Evolutionary conservation across 2,113 vertebrate genomes (phyloP), one percentile per base, ranked within the genome.

Genomic region (Sebastes schlegelii): DNA sequence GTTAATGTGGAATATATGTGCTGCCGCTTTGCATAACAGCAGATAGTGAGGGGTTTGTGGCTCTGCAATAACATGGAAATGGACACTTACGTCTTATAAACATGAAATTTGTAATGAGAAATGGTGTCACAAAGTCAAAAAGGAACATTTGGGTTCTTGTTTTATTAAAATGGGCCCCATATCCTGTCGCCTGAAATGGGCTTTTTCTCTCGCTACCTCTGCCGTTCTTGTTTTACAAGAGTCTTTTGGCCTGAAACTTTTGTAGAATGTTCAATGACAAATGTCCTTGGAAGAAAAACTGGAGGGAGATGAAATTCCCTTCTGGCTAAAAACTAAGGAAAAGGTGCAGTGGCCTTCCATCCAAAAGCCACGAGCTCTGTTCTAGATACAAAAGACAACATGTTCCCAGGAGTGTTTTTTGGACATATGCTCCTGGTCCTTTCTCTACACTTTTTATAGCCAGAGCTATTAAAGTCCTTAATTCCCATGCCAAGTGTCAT

Each of bases 401-500:
- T 77, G 79, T 77, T 94, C 89, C 87, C 86, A 69, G 64, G 86
- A 90, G 84, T 70, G 66, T 65, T 88, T 83, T 83, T 83, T 83
- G 80, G 86, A 89, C 88, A 85, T 66, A 76, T 84, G 83, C 87
- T 89, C 42, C 19, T 74, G 64, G 67, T 92, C 75, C 61, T 66
- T 82, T 77, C 54, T 48, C 65, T 48, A 45, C 70, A 87, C 78
- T 90, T 93, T 92, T 93, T 92, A 92, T 93, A 88, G 91, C 86
- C 84, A 52, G 26, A 82, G 84, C 90, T 91, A 93, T 93, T 91
- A 91, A 81, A 83, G 86, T 60, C 54, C 85, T 85, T 88, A 91
- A 93, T 94, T 93, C 90, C 93, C 91, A 82, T 89, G 88, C 87
- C 89, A 91, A 87, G 82, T 88, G 89, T 91, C 90, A 88, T 82